Base-by-base conservation (phyloP, 2,113 vertebrate genomes). In the Bambusicola thoracicus region DNA sequence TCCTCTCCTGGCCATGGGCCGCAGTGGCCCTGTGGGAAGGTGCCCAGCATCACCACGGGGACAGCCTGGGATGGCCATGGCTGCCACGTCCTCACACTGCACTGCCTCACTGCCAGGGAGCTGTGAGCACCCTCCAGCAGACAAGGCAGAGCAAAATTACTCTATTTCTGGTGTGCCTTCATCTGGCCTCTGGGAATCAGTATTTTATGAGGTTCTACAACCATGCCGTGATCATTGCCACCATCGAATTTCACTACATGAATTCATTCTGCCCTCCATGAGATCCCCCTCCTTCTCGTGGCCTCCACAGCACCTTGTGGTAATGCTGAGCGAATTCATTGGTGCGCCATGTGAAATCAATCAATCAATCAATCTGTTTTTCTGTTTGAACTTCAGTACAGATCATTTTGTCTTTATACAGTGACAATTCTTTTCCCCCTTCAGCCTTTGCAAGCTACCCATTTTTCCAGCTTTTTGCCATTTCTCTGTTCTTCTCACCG, bases 71-170 rank as follows among this genome's bases (percentile, higher is more conserved):
- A 51, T 51, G 49, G 49, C 49, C 53, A 48, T 8, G 29, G 78
- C 29, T 61, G 53, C 14, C 3, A 0, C n/a, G 80, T 58, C 41
- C n/a, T 89, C 29, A 32, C 1, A 1, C 56, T 41, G 34, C 43
- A 6, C 51, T 32, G 22, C 21, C 6, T 9, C 8, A 4, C 0
- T 74, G 43, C 67, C 22, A 36, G 56, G 73, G 38, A 84, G 74
- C 46, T 58, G 55, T 10, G 36, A 7, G 36, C 59, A 4, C 0
- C 0, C 27, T 62, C 2, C 0, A 34, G 76, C 34, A 49, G 30
- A 34, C 36, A 46, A 40, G 22, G 22, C 49, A 29, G 43, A 87
- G 25, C 34, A 77, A 32, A 67, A 24, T 17, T 18, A 8, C 29
- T 41, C 21, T 58, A 58, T 25, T 19, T 16, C 63, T 58, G n/a